Percentiles rank a stretch among this genome's conserved stretches.
Conservation (phyloP, 2,888 invertebrate genomes). For the Strigamia transsilvanica region DNA sequence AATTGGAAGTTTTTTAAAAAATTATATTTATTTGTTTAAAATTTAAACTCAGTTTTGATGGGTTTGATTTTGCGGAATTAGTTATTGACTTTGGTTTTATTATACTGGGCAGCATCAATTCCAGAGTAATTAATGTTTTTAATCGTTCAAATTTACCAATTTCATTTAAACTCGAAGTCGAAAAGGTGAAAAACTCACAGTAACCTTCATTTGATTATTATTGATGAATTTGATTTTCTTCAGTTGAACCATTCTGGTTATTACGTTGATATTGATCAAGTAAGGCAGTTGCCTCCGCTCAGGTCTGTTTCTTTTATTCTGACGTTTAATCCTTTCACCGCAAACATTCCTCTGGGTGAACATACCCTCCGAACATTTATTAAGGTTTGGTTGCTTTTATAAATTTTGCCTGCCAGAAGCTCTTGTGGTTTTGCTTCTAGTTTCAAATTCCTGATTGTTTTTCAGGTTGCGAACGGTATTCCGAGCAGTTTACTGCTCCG, state of each 20-base stretch:
- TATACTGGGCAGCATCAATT: constrained; percentile 16
- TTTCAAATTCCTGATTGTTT: neutral
- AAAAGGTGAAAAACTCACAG: neutral
- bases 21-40: no score
- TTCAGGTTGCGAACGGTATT: neutral
- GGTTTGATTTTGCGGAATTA: neutral
- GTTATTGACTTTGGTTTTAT: neutral
- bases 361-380: neutral
- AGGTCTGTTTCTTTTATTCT: neutral
- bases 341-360: constrained; percentile 26
- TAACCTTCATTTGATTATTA: neutral
- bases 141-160: neutral
- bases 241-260: neutral
- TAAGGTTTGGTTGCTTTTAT: neutral
- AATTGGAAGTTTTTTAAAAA: neutral
- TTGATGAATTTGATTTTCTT: neutral
- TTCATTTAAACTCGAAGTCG: constrained; percentile 12
- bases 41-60: neutral
- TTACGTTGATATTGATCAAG: constrained; percentile 34
- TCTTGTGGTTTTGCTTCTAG: no score
- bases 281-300: neutral
- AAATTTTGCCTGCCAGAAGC: no score
- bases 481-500: neutral
- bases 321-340: constrained; percentile 15
- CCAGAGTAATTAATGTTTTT: neutral